These are phyloP conservation scores for Ennomos fuscantarius DNA, from an alignment of 2,888 invertebrate species.

Conservation along the genomic window DNA sequence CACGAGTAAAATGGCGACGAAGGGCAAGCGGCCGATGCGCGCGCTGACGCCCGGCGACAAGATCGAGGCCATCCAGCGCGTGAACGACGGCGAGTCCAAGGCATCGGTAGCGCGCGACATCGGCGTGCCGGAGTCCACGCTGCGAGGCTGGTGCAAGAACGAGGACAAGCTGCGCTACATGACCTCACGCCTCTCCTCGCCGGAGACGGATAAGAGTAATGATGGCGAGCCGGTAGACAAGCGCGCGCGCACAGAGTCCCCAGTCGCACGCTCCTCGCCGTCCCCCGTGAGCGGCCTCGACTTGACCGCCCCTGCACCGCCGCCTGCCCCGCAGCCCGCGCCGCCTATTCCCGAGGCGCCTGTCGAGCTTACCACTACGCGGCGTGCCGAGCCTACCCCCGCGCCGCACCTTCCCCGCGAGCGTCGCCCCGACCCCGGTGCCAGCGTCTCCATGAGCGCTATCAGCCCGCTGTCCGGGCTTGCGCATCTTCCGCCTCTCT, in stretches of 20 bases:
- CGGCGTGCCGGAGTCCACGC: slow-evolving; percentile 93
- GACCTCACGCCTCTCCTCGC: slow-evolving; percentile 89
- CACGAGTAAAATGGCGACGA: slow-evolving; percentile 85
- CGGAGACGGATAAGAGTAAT: slow-evolving; percentile 87
- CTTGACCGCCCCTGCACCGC: slow-evolving; percentile 60
- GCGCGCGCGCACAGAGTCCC: slow-evolving; percentile 76
- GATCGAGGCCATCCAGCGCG: slow-evolving; percentile 92
- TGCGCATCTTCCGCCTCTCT: slow-evolving; percentile 82
- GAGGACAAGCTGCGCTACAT: slow-evolving; percentile 89
- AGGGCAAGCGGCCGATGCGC: slow-evolving; percentile 92
- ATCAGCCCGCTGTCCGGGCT: slow-evolving; percentile 87
- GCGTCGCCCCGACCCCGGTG: slow-evolving; percentile 75
- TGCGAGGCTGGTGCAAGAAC: slow-evolving; percentile 95
- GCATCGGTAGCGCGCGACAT: slow-evolving; percentile 94
- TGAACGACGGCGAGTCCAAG: slow-evolving; percentile 94
- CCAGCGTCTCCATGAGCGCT: slow-evolving; percentile 84
- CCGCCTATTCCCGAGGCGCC: slow-evolving; percentile 58
- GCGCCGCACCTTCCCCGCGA: slow-evolving; percentile 64
- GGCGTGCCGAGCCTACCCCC: slow-evolving; percentile 67
- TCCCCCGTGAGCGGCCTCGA: slow-evolving; percentile 69
- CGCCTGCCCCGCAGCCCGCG: slow-evolving; percentile 52
- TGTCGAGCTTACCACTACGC: slow-evolving; percentile 74
- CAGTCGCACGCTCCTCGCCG: slow-evolving; percentile 61
- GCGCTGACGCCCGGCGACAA: slow-evolving; percentile 92
- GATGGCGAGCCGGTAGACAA: slow-evolving; percentile 78